These are phyloP conservation scores for Regulus satrapa DNA, from an alignment of 2,113 vertebrate genomes.

Conservation along the genomic window DNA sequence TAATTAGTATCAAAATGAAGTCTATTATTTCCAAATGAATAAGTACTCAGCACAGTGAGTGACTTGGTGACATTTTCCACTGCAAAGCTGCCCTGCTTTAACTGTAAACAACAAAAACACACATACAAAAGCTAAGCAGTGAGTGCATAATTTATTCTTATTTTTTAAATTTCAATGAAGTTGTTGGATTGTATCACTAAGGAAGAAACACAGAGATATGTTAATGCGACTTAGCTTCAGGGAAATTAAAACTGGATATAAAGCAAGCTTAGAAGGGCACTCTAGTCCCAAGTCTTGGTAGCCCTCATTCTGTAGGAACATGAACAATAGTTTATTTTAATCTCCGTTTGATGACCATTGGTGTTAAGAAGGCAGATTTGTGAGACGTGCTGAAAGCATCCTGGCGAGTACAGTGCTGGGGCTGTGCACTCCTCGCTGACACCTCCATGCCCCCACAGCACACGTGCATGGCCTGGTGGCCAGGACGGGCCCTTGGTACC, in stretches of 20 bases:
- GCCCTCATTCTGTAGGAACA: neutral
- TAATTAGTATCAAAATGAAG: too few relatives aligned
- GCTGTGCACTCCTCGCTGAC: neutral
- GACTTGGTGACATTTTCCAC: neutral
- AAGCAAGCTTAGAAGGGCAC: neutral
- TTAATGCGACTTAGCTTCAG: neutral
- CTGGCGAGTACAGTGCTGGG: accelerated
- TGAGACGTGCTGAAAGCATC: neutral
- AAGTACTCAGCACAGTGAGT: neutral
- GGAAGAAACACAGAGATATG: neutral
- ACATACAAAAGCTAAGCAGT: neutral
- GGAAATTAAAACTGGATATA: neutral
- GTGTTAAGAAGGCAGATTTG: neutral
- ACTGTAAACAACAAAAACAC: neutral
- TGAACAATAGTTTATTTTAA: neutral
- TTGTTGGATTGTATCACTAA: neutral
- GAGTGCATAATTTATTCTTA: neutral
- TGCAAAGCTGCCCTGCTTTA: neutral
- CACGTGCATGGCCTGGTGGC: neutral
- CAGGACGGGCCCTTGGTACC: neutral
- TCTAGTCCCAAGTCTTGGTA: neutral
- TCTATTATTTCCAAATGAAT: neutral
- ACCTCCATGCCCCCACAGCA: accelerated
- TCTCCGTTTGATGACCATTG: neutral
- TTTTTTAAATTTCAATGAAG: neutral